Base-by-base conservation (phyloP, 1,140 invertebrate genomes). In the Patella vulgata region DNA sequence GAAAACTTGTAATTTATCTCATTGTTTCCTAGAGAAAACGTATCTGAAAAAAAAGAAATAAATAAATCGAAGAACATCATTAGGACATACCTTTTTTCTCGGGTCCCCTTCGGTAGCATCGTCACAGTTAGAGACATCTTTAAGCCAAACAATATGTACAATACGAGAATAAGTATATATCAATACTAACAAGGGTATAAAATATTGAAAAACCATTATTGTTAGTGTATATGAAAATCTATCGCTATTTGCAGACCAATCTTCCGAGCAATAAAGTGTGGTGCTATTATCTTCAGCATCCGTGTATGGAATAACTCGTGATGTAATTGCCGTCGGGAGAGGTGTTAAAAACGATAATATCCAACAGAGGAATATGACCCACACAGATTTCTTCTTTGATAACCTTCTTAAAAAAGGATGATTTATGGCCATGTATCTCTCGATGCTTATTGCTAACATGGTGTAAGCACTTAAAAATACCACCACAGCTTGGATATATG, bases 401-500 rank as follows among this genome's bases (percentile, higher is more conserved):
- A 95, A 88, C 30, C 93, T 87, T 2, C 92, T 93, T 68, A 89
- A 85, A 28, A 97, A 82, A 0, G 94, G 94, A 85, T 92, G 92
- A 85, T 95, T 91, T 0, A 98, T 96, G 1, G 95, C 95, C 23
- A 97, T 91, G 81, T 97, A 98, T n/a, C 96, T 63, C 87, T 98
- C 96, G 0, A 94, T 92, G 63, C 93, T 95, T 92, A 98, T 97
- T 42, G 97, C 95, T 55, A 95, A 92, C 14, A 98, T 85, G 70
- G 97, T 94, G 63, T 97, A 93, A 46, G 93, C 94, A 68, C 93
- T 95, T 3, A 96, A 95, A 77, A 97, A 97, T 79, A 98, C 95
- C 70, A 97, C 97, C 40, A 98, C 94, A 25, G 92, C 93, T 0
- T 95, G 97, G 0, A 92, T 91, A 28, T 92, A 96, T 90, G 96